Evolutionary conservation across 2,797 vertebrate species (phyloP).

Genomic region (Takifugu ocellatus): DNA sequence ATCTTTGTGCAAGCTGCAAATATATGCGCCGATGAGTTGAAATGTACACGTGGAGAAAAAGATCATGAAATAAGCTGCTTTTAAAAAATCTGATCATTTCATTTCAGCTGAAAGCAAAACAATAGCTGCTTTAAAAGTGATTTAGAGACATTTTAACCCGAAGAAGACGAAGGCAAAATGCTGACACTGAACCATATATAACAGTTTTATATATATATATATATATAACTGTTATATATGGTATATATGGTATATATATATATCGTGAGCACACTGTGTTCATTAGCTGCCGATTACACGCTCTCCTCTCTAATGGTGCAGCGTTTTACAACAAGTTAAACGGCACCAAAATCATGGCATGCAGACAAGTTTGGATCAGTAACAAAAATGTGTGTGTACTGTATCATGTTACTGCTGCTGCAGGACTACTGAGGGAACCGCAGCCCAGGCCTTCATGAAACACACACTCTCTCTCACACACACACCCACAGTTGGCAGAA

Average conservation of each 20-base stretch:
- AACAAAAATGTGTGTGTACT: constrained; percentile 73
- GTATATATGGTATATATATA: no score
- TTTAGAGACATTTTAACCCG: constrained; percentile 24
- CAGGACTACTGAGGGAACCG: constrained; percentile 67
- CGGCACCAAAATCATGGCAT: constrained; percentile 56
- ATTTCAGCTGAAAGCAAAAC: background rate
- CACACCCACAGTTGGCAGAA: constrained; percentile 48
- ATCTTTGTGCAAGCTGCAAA: constrained; percentile 13
- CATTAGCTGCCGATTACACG: constrained; percentile 55
- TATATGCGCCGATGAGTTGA: background rate
- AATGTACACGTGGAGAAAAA: background rate
- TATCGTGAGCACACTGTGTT: constrained; percentile 40
- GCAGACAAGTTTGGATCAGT: constrained; percentile 68
- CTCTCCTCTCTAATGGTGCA: constrained; percentile 50
- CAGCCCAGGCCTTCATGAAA: constrained; percentile 54
- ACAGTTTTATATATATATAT: background rate
- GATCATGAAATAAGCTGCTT: no score
- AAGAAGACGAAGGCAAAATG: constrained; percentile 10
- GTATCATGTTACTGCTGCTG: constrained; percentile 68
- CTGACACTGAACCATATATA: constrained; percentile 23
- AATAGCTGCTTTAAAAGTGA: constrained; percentile 6
- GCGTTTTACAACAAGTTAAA: constrained; percentile 66
- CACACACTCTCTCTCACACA: constrained; percentile 29
- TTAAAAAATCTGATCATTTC: no score
- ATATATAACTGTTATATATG: no score